Conservation (phyloP, 92 coral and sea anemone genomes). For the Pocillopora meandrina region DNA sequence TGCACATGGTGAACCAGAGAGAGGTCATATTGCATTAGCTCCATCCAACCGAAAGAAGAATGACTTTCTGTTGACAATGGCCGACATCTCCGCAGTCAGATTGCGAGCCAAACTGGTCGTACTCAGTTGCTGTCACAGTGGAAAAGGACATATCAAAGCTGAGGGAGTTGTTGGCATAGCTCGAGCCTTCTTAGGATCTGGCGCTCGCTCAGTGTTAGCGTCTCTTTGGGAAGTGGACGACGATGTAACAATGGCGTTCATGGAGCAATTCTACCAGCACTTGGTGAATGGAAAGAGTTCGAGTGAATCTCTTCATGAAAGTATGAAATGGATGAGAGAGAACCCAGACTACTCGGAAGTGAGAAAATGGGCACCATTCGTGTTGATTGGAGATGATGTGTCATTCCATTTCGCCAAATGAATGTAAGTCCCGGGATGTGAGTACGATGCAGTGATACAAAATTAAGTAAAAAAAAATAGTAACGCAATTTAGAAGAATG, state of each 20-base stretch:
- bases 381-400: constrained; percentile 30
- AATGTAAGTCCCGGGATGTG: not conserved
- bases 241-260: constrained; percentile 15
- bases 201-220: constrained; percentile 11
- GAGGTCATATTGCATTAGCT: constrained; percentile 28
- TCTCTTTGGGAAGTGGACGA: constrained; percentile 17
- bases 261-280: constrained; percentile 17
- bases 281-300: constrained; percentile 12
- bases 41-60: not conserved
- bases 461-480: too few relatives aligned
- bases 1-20: constrained; percentile 20
- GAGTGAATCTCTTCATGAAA: constrained; percentile 17
- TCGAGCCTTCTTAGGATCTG: constrained; percentile 1
- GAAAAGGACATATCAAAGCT: not conserved
- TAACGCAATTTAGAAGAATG: too few relatives aligned
- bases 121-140: constrained; percentile 35
- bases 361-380: constrained; percentile 19
- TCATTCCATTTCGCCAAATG: not conserved
- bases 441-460: too few relatives aligned
- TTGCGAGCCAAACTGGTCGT: constrained; percentile 35
- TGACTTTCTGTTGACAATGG: constrained; percentile 17
- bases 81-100: not conserved
- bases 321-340: constrained; percentile 12
- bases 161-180: constrained; percentile 26
- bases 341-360: not conserved